A percentile compares a stretch with the other conserved stretches of the same genome.
Evolutionary conservation across 1,140 invertebrate species (phyloP).

Genomic region (Bombus affinis): DNA sequence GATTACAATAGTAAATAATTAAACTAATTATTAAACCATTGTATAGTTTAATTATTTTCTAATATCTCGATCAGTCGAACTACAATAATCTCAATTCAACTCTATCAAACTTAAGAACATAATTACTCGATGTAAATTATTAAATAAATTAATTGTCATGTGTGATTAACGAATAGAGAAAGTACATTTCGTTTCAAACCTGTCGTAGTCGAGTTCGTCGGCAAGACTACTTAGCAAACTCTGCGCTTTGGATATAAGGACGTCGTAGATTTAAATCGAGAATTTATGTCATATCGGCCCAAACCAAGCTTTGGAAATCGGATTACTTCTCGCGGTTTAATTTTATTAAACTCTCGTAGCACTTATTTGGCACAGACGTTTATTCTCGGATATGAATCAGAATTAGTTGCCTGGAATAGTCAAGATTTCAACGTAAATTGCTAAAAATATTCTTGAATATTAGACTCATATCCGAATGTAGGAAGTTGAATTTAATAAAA

Average conservation of each 20-base stretch:
- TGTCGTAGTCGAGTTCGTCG: not conserved
- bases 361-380: not conserved
- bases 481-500: not conserved
- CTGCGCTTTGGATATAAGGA: not conserved
- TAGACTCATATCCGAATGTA: not conserved
- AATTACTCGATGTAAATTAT: too few species aligned
- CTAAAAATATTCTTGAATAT: too few species aligned
- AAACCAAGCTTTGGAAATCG: not conserved
- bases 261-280: not conserved
- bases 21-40: too few species aligned
- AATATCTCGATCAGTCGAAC: not conserved
- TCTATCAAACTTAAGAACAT: too few species aligned
- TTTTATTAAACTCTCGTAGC: not conserved
- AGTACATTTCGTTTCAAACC: not conserved
- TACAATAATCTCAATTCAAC: too few species aligned
- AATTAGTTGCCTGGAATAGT: not conserved
- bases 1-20: not conserved
- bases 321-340: not conserved
- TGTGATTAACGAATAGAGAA: not conserved
- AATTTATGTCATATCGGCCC: not conserved
- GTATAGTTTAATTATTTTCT: not conserved
- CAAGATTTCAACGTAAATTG: too few species aligned
- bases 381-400: not conserved
- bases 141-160: not conserved
- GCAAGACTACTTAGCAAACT: not conserved